Evolutionary conservation across 1,140 invertebrate species (phyloP).

Genomic region (Diorhabda elongata): DNA sequence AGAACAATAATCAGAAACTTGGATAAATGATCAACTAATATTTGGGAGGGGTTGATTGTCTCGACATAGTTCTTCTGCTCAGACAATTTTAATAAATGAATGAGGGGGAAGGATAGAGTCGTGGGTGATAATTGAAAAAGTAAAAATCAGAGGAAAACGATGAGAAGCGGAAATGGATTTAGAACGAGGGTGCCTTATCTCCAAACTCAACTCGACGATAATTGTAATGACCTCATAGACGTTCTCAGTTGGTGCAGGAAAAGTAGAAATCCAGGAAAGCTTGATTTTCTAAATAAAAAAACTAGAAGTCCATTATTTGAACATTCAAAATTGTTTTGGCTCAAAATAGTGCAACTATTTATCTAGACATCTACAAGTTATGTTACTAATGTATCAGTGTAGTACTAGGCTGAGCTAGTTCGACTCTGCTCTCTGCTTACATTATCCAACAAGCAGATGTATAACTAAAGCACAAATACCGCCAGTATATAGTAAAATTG

Average conservation of each 20-base stretch:
- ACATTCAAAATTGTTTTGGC: neutral
- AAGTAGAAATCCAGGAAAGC: neutral
- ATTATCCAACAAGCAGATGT: too few species aligned
- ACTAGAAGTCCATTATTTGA: neutral
- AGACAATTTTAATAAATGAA: neutral
- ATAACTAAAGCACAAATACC: neutral
- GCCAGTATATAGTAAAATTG: neutral
- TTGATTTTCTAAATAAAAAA: neutral
- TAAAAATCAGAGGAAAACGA: constrained; percentile 8
- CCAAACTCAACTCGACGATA: constrained; percentile 10
- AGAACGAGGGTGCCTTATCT: constrained; percentile 14
- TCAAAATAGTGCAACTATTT: too few species aligned
- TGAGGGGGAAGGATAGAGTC: neutral
- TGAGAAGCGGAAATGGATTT: constrained; percentile 13
- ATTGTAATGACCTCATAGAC: constrained; percentile 9
- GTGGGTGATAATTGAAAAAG: constrained; percentile 8
- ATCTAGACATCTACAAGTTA: neutral
- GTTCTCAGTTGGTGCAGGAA: neutral
- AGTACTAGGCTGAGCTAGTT: neutral
- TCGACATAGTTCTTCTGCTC: too few species aligned
- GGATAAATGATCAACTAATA: too few species aligned
- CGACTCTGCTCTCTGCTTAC: too few species aligned
- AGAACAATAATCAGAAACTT: too few species aligned
- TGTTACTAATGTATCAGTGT: neutral
- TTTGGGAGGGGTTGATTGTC: too few species aligned